These are phyloP conservation scores for Terrapene triunguis DNA, from an alignment of 2,113 vertebrate genomes.

Conservation along the genomic window DNA sequence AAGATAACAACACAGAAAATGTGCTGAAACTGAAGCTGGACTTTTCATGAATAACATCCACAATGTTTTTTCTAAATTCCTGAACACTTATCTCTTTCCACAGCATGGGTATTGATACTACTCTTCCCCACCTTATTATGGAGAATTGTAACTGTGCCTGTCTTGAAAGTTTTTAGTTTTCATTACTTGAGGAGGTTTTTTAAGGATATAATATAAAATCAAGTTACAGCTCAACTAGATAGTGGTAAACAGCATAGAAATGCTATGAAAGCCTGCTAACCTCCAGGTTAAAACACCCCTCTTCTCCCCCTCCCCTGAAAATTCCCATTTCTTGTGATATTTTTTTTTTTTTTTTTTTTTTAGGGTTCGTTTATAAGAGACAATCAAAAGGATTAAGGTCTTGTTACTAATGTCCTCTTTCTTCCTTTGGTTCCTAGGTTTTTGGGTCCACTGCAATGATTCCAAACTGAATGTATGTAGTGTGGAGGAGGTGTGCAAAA, in stretches of 20 bases:
- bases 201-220: background rate
- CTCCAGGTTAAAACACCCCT: background rate
- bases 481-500: slow-evolving; percentile 99
- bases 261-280: background rate
- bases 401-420: slow-evolving; percentile 49
- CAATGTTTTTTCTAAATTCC: slow-evolving; percentile 8
- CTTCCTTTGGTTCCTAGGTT: slow-evolving; percentile 84
- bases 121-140: background rate
- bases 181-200: background rate
- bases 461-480: slow-evolving; percentile 99
- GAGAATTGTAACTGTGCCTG: background rate
- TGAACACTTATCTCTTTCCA: slow-evolving; percentile 12
- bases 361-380: background rate
- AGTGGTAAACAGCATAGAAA: background rate
- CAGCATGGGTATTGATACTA: background rate
- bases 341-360: slow-evolving; percentile 34
- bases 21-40: slow-evolving; percentile 49
- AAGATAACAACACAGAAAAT: slow-evolving; percentile 54
- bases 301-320: background rate
- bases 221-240: background rate
- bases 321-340: background rate
- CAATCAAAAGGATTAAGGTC: background rate
- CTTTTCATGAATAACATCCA: slow-evolving; percentile 38
- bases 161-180: background rate
- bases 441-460: slow-evolving; percentile 99